These are phyloP conservation scores for Tridacna gigas DNA, from an alignment of 2,888 invertebrate genomes.

Conservation along the genomic window DNA sequence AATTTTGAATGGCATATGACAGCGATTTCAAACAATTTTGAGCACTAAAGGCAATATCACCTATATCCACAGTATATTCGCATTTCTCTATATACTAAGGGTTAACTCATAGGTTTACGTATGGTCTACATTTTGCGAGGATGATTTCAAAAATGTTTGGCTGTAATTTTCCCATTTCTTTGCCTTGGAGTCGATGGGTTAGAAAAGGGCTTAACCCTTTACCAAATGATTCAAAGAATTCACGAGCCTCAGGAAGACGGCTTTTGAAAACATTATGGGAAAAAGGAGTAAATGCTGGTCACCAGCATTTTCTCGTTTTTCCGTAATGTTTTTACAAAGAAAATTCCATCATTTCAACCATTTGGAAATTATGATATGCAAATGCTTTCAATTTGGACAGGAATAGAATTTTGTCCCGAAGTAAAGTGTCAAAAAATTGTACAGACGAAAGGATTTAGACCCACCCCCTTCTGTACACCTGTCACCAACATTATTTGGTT, in stretches of 20 bases:
- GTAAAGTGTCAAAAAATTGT: not conserved
- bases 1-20: too few species aligned
- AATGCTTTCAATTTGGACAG: not conserved
- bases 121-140: not conserved
- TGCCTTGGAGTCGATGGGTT: not conserved
- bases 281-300: too few species aligned
- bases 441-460: not conserved
- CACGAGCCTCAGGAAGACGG: not conserved
- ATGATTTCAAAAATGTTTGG: not conserved
- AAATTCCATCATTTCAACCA: not conserved
- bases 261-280: too few species aligned
- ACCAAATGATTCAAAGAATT: not conserved
- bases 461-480: not conserved
- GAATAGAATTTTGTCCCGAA: not conserved
- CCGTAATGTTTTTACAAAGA: not conserved
- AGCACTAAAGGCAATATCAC: too few species aligned
- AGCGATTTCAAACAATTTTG: too few species aligned
- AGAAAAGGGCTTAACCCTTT: not conserved
- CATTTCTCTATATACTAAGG: too few species aligned
- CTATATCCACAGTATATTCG: too few species aligned
- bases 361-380: not conserved
- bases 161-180: not conserved
- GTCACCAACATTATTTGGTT: conserved; percentile 2
- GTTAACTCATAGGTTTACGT: not conserved
- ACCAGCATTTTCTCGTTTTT: not conserved